Percentiles rank a stretch among this genome's conserved stretches.
Conservation (phyloP, 2,888 invertebrate genomes). For the Pycnomerus fuliginosus region DNA sequence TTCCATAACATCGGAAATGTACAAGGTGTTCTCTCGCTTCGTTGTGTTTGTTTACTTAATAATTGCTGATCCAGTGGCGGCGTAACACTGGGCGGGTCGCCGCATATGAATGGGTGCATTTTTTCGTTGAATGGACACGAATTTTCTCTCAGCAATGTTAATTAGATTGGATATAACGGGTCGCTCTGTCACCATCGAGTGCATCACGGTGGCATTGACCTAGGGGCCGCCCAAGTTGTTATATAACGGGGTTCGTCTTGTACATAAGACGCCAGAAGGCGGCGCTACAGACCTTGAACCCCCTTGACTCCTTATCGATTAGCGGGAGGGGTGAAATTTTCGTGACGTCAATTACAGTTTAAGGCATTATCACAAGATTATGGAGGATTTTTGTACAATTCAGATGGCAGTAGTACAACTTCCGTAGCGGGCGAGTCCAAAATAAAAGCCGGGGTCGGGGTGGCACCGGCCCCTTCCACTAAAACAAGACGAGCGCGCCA, state of each 20-base stretch:
- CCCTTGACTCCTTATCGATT: constrained; percentile 32
- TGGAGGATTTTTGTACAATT: neutral
- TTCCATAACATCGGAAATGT: constrained; percentile 15
- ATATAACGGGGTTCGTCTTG: constrained; percentile 31
- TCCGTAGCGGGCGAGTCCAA: constrained; percentile 33
- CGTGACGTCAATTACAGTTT: neutral
- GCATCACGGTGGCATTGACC: constrained; percentile 37
- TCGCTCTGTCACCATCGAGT: constrained; percentile 27
- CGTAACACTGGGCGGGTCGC: no score
- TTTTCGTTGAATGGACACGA: no score
- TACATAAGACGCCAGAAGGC: constrained; percentile 22
- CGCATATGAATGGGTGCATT: no score
- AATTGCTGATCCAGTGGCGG: no score
- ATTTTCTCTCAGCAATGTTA: constrained; percentile 30
- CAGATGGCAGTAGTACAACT: constrained; percentile 19
- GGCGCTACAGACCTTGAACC: constrained; percentile 33
- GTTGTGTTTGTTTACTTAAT: no score
- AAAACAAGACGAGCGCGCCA: constrained; percentile 28
- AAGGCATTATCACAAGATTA: neutral
- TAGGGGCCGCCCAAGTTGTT: constrained; percentile 40
- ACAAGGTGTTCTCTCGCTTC: no score
- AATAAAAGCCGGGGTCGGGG: constrained; percentile 32
- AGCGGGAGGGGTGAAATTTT: neutral
- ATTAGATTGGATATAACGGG: constrained; percentile 33
- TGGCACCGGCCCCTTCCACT: constrained; percentile 30